Evolutionary conservation across 2,797 vertebrate species (phyloP).

Genomic region (Labeo calbasu): DNA sequence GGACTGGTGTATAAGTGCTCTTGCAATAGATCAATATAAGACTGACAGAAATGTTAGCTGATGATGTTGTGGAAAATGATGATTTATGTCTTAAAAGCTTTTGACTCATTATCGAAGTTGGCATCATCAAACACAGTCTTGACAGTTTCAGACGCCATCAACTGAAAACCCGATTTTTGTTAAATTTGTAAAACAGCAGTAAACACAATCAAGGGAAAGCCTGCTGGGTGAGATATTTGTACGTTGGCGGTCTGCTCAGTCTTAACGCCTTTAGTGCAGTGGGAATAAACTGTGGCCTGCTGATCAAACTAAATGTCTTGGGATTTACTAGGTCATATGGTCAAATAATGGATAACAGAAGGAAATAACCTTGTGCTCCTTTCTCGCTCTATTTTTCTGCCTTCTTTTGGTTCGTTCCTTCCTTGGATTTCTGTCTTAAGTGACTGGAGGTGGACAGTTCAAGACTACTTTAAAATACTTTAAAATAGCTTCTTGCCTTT

Average conservation of each 20-base stretch:
- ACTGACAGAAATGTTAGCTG: conserved; percentile 14
- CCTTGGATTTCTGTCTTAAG: neutral
- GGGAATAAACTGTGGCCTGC: conserved; percentile 36
- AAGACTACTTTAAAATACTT: neutral
- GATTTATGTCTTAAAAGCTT: conserved; percentile 15
- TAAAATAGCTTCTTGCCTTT: neutral
- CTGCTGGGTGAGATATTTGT: conserved; percentile 20
- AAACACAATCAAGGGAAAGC: conserved; percentile 4
- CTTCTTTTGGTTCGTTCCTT: conserved; percentile 10
- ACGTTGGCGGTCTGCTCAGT: neutral
- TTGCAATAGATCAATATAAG: neutral
- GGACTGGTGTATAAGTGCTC: conserved; percentile 23
- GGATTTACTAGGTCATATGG: conserved; percentile 39
- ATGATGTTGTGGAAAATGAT: conserved; percentile 28
- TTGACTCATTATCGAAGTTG: conserved; percentile 13
- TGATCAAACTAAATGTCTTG: conserved; percentile 32
- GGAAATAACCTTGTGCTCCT: conserved; percentile 35
- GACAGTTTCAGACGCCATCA: neutral
- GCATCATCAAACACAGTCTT: conserved; percentile 11
- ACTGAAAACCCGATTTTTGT: neutral
- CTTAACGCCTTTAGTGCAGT: conserved; percentile 29
- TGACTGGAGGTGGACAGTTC: neutral
- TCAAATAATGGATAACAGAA: conserved; percentile 30
- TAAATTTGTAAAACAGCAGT: conserved; percentile 1
- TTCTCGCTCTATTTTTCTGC: conserved; percentile 27